Evolutionary conservation across 2,888 invertebrate genomes (phyloP), one percentile per base, ranked within the genome.

Genomic region (Cryptus armator): DNA sequence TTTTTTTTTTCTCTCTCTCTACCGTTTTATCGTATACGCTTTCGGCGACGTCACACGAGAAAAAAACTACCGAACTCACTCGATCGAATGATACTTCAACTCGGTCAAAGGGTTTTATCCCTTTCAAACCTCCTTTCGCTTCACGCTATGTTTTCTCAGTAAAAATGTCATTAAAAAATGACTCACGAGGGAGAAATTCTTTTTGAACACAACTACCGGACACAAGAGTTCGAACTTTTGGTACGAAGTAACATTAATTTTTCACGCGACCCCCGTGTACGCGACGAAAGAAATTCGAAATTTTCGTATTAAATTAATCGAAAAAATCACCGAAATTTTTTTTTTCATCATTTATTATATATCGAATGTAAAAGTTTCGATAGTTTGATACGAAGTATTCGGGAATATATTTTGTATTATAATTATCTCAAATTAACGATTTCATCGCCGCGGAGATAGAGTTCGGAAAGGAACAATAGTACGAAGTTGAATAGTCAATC

Each of bases 81-180:
- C 70, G 70, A 71, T 81, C 51, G 72, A 81, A 81, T 72, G 68
- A 77, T 68, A 77, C 67, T 81, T 1, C 16, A 70, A 62, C 66
- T 37, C 53, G 16, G 48, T 48, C 14, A 67, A 68, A 24, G 53
- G 66, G 32, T 9, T 43, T 10, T 68, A 71, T 24, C 66, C 62
- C 68, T 74, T 77, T 68, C 29, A 10, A 46, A 48, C n/a, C 53
- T 14, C 24, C 43, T 72, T 46, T 77, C 71, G 62, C 32, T 77
- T 67, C 44, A 71, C 46, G 14, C 70, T 74, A 64, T 9, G 37
- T 64, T 68, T 24, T 0, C 43, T 59, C 43, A 14, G 24, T 72
- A 24, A 75, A 75, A 53, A 75, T 64, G 32, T 64, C 48, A 74
- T 74, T 74, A 46, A 19, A 37, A 12, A 48, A 12, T 19, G 59